Conservation (phyloP, 2,113 vertebrate genomes). For the Synchiropus splendidus region DNA sequence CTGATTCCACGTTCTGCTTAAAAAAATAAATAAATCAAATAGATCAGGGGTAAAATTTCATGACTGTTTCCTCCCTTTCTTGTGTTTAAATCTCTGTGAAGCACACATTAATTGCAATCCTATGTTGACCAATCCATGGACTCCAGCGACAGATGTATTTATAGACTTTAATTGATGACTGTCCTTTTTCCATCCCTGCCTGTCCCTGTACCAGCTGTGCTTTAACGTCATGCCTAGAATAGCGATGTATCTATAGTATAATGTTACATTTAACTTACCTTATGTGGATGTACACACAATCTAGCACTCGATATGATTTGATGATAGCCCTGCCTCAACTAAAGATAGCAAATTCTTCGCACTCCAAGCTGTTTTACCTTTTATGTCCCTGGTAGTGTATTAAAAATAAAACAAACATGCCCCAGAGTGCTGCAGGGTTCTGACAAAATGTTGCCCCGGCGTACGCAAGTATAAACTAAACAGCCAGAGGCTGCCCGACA, state of each 20-base stretch:
- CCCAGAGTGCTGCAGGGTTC: slow-evolving; percentile 23
- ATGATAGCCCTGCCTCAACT: slow-evolving; percentile 39
- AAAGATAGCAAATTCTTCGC: slow-evolving; percentile 61
- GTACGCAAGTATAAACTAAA: slow-evolving; percentile 48
- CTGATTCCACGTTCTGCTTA: neutral
- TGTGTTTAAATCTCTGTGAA: too few species aligned
- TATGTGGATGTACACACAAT: slow-evolving; percentile 36
- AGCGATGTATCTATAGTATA: slow-evolving; percentile 47
- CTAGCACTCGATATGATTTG: slow-evolving; percentile 60
- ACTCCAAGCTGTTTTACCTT: slow-evolving; percentile 49
- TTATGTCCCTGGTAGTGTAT: slow-evolving; percentile 56
- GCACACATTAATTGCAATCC: neutral
- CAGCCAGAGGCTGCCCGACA: slow-evolving; percentile 30
- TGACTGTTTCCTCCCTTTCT: neutral
- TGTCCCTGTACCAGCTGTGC: slow-evolving; percentile 37
- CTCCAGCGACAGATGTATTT: slow-evolving; percentile 18
- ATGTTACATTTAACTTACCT: slow-evolving; percentile 47
- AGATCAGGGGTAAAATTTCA: neutral
- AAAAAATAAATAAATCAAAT: too few species aligned
- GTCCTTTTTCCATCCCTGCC: slow-evolving; percentile 9
- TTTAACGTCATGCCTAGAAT: slow-evolving; percentile 39
- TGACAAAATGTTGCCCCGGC: slow-evolving; percentile 33
- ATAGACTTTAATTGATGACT: slow-evolving; percentile 20
- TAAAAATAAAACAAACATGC: slow-evolving; percentile 62
- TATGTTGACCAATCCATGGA: neutral